These are phyloP conservation scores for Nansenia antarctica DNA, from an alignment of 2,113 vertebrate genomes.

Conservation along the genomic window DNA sequence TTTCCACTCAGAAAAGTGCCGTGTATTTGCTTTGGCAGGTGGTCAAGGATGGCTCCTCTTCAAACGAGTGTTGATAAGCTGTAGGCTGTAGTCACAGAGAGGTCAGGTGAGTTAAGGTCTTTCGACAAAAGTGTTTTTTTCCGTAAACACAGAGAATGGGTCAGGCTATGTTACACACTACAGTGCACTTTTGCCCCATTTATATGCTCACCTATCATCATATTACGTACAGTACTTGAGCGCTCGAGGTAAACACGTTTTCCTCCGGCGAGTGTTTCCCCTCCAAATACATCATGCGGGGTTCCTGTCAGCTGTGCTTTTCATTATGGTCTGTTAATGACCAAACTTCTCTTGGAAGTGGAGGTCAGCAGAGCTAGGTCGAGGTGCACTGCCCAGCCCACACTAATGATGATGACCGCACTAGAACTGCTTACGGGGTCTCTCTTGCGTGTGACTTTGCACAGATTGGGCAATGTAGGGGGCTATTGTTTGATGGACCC, in stretches of 20 bases:
- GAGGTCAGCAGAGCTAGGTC: too few species aligned
- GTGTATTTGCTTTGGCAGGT: conserved; percentile 2
- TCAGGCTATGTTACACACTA: background rate
- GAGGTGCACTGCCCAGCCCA: background rate
- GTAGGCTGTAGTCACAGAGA: background rate
- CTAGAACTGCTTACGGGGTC: background rate
- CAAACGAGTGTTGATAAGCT: background rate
- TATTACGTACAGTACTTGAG: background rate
- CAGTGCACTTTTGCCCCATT: background rate
- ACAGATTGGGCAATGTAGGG: too few species aligned
- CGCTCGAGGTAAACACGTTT: too few species aligned
- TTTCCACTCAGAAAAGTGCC: background rate
- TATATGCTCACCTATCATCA: background rate
- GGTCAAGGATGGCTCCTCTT: background rate
- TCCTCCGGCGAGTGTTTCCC: background rate
- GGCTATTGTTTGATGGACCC: too few species aligned
- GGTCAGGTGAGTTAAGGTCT: background rate
- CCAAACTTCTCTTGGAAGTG: too few species aligned
- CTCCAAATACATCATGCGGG: background rate
- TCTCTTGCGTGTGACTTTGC: background rate
- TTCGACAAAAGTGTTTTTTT: background rate
- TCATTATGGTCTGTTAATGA: too few species aligned
- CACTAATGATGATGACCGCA: background rate
- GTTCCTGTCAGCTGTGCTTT: too few species aligned
- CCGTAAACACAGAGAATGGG: background rate